Percentiles rank a stretch among this genome's conserved stretches.
These are phyloP conservation scores for Drosophila neocordata DNA, from an alignment of 1,140 invertebrate species.

Conservation along the genomic window DNA sequence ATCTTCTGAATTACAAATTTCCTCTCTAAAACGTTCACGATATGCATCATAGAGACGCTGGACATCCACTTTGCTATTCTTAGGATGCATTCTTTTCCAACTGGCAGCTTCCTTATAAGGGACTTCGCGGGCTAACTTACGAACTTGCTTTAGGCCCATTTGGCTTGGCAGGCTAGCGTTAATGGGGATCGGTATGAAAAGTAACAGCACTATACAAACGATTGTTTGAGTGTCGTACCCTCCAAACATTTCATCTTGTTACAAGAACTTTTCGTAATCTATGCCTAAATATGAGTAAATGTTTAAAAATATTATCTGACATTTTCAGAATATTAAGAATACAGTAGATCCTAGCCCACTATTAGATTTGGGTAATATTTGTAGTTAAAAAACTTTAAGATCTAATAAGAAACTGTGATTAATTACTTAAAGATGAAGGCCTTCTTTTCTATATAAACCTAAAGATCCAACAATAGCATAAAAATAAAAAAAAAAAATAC, in stretches of 20 bases:
- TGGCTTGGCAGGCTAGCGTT: neutral
- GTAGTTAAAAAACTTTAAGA: too few relatives aligned
- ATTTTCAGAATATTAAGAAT: slow-evolving; percentile 3
- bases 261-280: slow-evolving; percentile 10
- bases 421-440: neutral
- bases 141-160: neutral
- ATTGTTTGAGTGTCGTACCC: slow-evolving; percentile 22
- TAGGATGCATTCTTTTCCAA: neutral
- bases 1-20: neutral
- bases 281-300: neutral
- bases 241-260: slow-evolving; percentile 54
- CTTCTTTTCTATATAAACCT: neutral
- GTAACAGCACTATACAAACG: slow-evolving; percentile 25
- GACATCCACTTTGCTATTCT: slow-evolving; percentile 17
- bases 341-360: too few relatives aligned
- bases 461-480: neutral
- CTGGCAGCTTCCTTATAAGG: slow-evolving; percentile 1
- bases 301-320: neutral
- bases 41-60: slow-evolving; percentile 50
- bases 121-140: neutral
- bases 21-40: slow-evolving; percentile 19
- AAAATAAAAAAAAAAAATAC: slow-evolving; percentile 22
- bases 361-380: too few relatives aligned
- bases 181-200: neutral
- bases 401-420: too few relatives aligned